Conservation (phyloP, 2,113 vertebrate genomes). For the rabbit (Oryctolagus cuniculus) region DNA sequence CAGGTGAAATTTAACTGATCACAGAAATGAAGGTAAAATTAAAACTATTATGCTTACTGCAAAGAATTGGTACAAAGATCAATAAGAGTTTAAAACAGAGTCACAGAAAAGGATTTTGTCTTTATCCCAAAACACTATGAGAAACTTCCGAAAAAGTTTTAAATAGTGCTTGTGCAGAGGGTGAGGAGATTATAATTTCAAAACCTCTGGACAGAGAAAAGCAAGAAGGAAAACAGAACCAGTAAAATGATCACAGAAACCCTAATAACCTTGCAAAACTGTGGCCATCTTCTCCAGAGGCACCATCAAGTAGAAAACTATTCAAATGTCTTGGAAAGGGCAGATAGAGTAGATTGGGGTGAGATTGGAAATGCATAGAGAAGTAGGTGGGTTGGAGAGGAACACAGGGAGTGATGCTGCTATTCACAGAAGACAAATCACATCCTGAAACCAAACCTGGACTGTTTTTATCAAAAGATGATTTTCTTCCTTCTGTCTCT, state of each 20-base stretch:
- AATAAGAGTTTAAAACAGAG: neutral
- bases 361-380: neutral
- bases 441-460: neutral
- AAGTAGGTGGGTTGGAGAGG: neutral
- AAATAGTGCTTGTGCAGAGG: neutral
- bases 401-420: neutral
- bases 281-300: too few relatives aligned
- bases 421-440: neutral
- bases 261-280: too few relatives aligned
- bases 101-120: neutral
- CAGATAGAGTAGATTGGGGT: neutral
- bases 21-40: neutral
- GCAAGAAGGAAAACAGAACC: neutral
- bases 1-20: neutral
- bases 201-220: conserved; percentile 16
- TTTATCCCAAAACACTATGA: neutral
- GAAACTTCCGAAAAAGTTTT: neutral
- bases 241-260: too few relatives aligned
- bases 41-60: neutral
- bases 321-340: neutral
- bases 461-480: neutral
- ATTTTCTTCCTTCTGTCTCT: conserved; percentile 23
- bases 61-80: neutral
- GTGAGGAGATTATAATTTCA: neutral
- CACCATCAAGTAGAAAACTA: neutral